phyloP scores from a whole-genome alignment of 2,113 vertebrate species.

The Triplophysa tibetana region DNA sequence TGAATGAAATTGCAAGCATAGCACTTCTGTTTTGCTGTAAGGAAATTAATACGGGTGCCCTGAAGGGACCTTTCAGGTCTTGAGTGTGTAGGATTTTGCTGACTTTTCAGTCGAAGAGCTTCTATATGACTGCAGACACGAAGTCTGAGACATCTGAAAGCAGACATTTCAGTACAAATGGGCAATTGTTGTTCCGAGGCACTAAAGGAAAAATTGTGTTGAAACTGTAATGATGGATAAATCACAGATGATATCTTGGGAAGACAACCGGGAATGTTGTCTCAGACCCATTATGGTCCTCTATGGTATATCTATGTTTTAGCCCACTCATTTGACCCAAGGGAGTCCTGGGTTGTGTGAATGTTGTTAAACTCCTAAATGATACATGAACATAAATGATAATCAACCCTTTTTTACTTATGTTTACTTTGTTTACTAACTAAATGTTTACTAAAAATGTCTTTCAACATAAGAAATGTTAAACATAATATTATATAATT shows the following conservation, averaged over 20 bases:
- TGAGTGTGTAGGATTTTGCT: slow-evolving; percentile 22
- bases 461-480: no score
- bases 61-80: slow-evolving; percentile 3
- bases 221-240: slow-evolving; percentile 6
- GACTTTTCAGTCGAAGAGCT: slow-evolving; percentile 3
- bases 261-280: no score
- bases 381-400: no score
- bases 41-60: not conserved
- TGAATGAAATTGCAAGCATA: slow-evolving; percentile 18
- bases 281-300: no score
- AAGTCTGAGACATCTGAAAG: slow-evolving; percentile 11
- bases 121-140: not conserved
- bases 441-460: no score
- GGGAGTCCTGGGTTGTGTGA: no score
- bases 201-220: not conserved
- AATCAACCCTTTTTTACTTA: no score
- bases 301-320: not conserved
- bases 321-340: not conserved
- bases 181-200: no score
- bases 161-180: slow-evolving; percentile 3
- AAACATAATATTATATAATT: no score
- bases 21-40: slow-evolving; percentile 1
- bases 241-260: not conserved
- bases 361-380: no score
- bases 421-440: no score